These are phyloP conservation scores for Lepidurus apus DNA, from an alignment of 1,140 invertebrate genomes.

Conservation along the genomic window DNA sequence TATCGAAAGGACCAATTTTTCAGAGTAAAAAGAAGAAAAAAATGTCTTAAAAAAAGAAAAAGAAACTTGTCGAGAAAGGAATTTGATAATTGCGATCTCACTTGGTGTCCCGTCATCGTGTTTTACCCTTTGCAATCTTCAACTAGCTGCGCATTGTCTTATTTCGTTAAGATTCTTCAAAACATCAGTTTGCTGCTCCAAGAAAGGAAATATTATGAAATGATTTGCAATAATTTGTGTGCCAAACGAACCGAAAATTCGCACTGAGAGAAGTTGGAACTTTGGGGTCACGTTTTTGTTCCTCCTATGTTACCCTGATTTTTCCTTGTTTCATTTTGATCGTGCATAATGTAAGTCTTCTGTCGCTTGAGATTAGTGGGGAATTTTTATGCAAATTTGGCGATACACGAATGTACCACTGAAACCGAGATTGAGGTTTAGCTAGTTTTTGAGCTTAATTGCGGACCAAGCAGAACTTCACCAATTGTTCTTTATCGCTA, in stretches of 20 bases:
- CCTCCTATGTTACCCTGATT: conserved; percentile 3
- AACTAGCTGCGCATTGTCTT: conserved; percentile 11
- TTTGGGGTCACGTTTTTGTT: conserved; percentile 4
- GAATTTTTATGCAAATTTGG: conserved; percentile 22
- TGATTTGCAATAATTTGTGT: conserved; percentile 2
- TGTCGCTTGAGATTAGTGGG: conserved; percentile 21
- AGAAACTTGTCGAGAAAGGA: neutral
- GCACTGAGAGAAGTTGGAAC: conserved; percentile 9
- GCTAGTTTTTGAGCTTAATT: no score
- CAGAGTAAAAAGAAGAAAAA: neutral
- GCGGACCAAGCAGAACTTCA: no score
- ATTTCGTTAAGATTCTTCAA: neutral
- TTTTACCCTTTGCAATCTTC: conserved; percentile 10
- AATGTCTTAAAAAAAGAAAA: neutral
- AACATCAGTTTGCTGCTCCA: neutral
- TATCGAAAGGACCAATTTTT: conserved; percentile 15
- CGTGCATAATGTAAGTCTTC: neutral
- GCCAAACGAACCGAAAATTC: conserved; percentile 16
- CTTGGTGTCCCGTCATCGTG: conserved; percentile 32
- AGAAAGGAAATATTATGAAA: neutral
- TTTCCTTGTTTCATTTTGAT: neutral
- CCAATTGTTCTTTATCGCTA: no score
- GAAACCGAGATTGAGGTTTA: neutral
- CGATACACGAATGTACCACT: neutral
- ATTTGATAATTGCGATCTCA: conserved; percentile 1